phyloP scores from a whole-genome alignment of 2,797 vertebrate genomes.

The Sebastes miniatus region DNA sequence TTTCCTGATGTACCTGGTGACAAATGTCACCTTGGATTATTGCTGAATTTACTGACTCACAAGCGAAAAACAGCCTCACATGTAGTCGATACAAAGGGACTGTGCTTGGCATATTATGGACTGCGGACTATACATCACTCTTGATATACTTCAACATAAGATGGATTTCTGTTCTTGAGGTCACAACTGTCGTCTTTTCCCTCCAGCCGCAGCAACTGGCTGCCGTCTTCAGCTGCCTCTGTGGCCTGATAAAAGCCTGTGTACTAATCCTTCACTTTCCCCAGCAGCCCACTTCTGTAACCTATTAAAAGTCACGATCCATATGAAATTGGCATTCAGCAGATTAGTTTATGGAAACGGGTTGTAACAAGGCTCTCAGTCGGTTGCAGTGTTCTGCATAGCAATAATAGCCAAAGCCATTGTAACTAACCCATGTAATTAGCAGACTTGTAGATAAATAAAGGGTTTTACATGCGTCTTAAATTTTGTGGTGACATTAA shows the following conservation, averaged over 20 bases:
- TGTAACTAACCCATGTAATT: slow-evolving; percentile 29
- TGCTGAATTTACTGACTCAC: slow-evolving; percentile 6
- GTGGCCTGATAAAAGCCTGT: slow-evolving; percentile 45
- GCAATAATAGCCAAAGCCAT: slow-evolving; percentile 17
- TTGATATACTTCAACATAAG: slow-evolving; percentile 28
- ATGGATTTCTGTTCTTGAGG: slow-evolving; percentile 51
- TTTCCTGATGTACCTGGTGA: not conserved
- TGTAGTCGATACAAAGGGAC: slow-evolving; percentile 13
- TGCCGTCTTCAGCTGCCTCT: slow-evolving; percentile 33
- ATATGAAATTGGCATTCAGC: slow-evolving; percentile 54
- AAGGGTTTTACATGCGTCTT: not conserved
- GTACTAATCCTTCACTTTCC: slow-evolving; percentile 55
- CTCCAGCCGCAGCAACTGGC: slow-evolving; percentile 36
- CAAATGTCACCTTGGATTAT: slow-evolving; percentile 36
- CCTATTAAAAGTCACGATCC: slow-evolving; percentile 57
- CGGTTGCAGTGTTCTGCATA: not conserved
- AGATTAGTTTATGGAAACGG: slow-evolving; percentile 46
- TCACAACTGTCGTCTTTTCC: slow-evolving; percentile 32
- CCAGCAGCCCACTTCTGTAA: slow-evolving; percentile 46
- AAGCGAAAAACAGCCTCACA: not conserved
- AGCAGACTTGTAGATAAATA: not conserved
- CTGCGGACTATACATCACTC: slow-evolving; percentile 39
- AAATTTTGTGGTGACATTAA: not conserved
- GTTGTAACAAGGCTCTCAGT: slow-evolving; percentile 33
- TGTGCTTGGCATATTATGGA: not conserved